Conservation (phyloP, 2,888 invertebrate species). For the Cancer borealis region DNA sequence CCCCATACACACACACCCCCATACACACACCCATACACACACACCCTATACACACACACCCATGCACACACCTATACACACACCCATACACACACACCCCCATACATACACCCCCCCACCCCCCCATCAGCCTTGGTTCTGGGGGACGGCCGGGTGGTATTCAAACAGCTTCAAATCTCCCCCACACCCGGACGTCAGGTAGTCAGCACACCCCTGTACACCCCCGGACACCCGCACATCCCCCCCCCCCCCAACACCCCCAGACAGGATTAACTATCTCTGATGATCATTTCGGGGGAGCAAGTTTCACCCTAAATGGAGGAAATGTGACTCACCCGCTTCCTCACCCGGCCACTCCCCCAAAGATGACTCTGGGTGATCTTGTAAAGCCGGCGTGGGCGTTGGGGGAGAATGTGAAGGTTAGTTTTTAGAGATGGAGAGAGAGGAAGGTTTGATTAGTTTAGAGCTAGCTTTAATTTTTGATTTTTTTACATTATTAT, state of each 20-base stretch:
- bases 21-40: too few relatives aligned
- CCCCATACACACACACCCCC: too few relatives aligned
- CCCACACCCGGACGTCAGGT: conserved; percentile 50
- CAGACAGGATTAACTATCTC: conserved; percentile 57
- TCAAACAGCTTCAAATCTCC: conserved; percentile 79
- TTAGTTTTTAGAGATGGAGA: not conserved
- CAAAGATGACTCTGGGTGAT: conserved; percentile 61
- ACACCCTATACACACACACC: too few relatives aligned
- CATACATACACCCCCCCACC: not conserved
- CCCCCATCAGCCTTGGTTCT: conserved; percentile 80
- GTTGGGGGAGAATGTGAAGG: conserved; percentile 65
- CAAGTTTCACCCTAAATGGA: not conserved
- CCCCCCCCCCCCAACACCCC: conserved; percentile 37
- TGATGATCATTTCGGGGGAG: conserved; percentile 61
- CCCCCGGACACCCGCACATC: conserved; percentile 54
- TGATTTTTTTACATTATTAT: too few relatives aligned
- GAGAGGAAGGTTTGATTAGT: not conserved
- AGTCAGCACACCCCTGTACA: conserved; percentile 59
- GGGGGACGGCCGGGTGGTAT: conserved; percentile 81
- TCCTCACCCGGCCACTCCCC: conserved; percentile 48
- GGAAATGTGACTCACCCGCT: not conserved
- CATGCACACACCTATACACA: too few relatives aligned
- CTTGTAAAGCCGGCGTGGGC: conserved; percentile 71
- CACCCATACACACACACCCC: not conserved
- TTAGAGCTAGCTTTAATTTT: too few relatives aligned